Conservation (phyloP, 2,797 vertebrate species). For the Vespertilio murinus region DNA sequence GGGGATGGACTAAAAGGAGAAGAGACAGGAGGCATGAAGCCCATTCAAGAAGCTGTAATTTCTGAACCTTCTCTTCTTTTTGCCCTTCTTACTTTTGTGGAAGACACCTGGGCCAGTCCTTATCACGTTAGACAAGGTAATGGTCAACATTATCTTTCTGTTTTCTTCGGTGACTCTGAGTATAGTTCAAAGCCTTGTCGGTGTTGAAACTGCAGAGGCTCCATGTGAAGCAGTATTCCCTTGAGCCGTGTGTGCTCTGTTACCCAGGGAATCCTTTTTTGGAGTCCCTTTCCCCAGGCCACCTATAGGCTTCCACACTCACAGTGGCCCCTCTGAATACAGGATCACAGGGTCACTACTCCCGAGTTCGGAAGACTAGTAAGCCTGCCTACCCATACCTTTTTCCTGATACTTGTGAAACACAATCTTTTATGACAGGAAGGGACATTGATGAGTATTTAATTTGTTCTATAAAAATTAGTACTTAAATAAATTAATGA, state of each 20-base stretch:
- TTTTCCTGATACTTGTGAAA: background rate
- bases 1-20: conserved; percentile 10
- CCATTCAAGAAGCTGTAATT: background rate
- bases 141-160: background rate
- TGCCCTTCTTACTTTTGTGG: background rate
- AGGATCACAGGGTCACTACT: background rate
- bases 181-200: background rate
- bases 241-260: background rate
- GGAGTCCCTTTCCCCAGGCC: background rate
- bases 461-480: background rate
- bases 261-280: background rate
- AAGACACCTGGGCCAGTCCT: background rate
- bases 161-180: background rate
- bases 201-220: background rate
- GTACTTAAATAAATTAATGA: background rate
- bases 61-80: background rate
- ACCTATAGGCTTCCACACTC: background rate
- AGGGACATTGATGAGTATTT: background rate
- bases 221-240: background rate
- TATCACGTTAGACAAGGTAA: background rate
- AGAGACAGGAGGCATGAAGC: background rate
- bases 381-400: background rate
- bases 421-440: background rate
- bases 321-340: rapidly evolving
- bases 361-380: background rate